Evolutionary conservation across 2,113 vertebrate species (phyloP), one percentile per base, ranked within the genome.

Genomic region (Argyrosomus japonicus): DNA sequence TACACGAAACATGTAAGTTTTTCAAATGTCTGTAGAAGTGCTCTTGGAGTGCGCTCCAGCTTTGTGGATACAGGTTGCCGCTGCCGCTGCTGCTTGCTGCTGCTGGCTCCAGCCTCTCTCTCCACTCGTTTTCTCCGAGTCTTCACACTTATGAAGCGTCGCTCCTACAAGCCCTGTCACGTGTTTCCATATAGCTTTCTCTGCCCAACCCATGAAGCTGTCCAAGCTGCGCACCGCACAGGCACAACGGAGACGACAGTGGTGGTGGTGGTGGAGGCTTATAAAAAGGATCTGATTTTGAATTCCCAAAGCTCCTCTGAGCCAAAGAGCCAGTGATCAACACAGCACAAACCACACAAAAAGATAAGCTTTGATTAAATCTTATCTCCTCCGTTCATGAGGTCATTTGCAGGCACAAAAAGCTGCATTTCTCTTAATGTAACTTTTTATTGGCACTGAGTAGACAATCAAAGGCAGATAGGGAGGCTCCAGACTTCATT

Each of bases 81-180:
- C 32, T 73, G 77, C 57, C 63, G 65, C 70, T 73, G 56, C 57
- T 68, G 58, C 63, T 68, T 36, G 6, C 32, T 36, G 32, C 32
- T 73, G 67, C 61, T 58, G 75, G 58, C 86, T 83, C 76, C 86
- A 76, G 75, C 74, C 84, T 75, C 90, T 93, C 82, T 89, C 82
- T 89, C 77, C 83, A 48, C 54, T 81, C 85, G 70, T 14, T 65
- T 72, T 85, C 81, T 86, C 75, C 60, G 60, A 67, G 81, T 77
- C 87, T 87, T 84, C 92, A 89, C 88, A 92, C 91, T 94, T 94
- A 94, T 93, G 91, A 93, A 92, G 91, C 90, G 75, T 84, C 87
- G 89, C 83, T 85, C 86, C 88, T 87, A 74, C 87, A 77, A 91
- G 78, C 82, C 62, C 36, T 1, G 84, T 95, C 91, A 94, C 94